Conservation (phyloP, 2,113 vertebrate species). For the Capreolus pygargus region DNA sequence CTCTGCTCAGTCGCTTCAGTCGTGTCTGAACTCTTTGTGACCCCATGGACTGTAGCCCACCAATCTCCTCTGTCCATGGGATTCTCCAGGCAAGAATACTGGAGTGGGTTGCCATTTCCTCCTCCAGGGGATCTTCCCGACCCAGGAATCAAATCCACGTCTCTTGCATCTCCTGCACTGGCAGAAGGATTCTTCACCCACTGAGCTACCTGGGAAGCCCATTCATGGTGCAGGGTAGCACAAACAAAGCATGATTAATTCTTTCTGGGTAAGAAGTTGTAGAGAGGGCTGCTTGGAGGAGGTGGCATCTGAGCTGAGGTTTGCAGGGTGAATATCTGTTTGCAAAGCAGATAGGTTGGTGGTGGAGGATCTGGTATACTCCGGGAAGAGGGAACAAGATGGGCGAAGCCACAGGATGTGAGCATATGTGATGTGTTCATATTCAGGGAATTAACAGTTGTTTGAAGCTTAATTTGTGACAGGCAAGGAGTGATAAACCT, state of each 20-base stretch:
- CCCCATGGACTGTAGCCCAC: neutral
- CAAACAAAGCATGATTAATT: neutral
- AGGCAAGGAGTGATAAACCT: no score
- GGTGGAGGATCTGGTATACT: neutral
- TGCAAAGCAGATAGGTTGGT: neutral
- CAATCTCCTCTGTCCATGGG: neutral
- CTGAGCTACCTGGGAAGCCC: neutral
- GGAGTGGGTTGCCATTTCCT: neutral
- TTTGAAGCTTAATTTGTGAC: neutral
- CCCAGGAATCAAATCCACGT: neutral
- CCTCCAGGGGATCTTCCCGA: neutral
- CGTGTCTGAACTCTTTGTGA: neutral
- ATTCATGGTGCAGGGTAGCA: neutral
- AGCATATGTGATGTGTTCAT: neutral
- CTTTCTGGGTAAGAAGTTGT: neutral
- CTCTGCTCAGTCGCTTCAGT: neutral
- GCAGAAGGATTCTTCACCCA: neutral
- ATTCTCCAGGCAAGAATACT: neutral
- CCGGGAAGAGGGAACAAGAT: accelerated
- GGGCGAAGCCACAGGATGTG: neutral
- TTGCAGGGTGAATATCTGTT: neutral
- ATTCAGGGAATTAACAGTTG: neutral
- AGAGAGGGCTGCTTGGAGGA: neutral
- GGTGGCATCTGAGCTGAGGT: neutral
- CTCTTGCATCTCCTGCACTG: neutral